These are phyloP conservation scores for Oedothorax gibbosus DNA, from an alignment of 1,140 invertebrate species.

Conservation along the genomic window DNA sequence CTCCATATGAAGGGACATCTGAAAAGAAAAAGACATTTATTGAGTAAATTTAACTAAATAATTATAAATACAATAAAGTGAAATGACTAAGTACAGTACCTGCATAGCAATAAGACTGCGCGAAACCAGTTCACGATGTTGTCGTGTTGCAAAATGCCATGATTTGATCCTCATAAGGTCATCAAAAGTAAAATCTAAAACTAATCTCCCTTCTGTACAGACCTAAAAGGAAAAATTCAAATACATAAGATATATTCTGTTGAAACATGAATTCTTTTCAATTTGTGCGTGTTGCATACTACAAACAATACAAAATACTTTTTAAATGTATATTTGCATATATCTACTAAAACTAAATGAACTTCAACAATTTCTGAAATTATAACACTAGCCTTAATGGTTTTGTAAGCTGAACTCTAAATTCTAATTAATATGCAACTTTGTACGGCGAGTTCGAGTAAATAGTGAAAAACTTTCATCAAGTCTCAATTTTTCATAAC, in stretches of 20 bases:
- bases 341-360: too few relatives aligned
- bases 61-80: background rate
- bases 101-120: slow-evolving; percentile 71
- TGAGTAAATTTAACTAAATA: background rate
- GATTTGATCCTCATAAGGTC: slow-evolving; percentile 99
- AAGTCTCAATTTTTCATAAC: background rate
- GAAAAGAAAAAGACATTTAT: slow-evolving; percentile 15
- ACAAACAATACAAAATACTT: too few relatives aligned
- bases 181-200: slow-evolving; percentile 98
- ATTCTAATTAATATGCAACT: too few relatives aligned
- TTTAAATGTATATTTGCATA: too few relatives aligned
- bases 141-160: slow-evolving; percentile 95
- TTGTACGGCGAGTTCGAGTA: too few relatives aligned
- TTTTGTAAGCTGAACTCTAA: too few relatives aligned
- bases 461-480: too few relatives aligned
- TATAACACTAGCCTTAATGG: too few relatives aligned
- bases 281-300: too few relatives aligned
- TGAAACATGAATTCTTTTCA: too few relatives aligned
- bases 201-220: slow-evolving; percentile 90
- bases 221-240: slow-evolving; percentile 46
- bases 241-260: too few relatives aligned
- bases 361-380: too few relatives aligned
- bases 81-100: slow-evolving; percentile 39
- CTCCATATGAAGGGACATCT: slow-evolving; percentile 62
- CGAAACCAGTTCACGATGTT: slow-evolving; percentile 94